A percentile compares a stretch with the other conserved stretches of the same genome.
Evolutionary conservation across 2,888 invertebrate species (phyloP).

Genomic region (Phalangium opilio): DNA sequence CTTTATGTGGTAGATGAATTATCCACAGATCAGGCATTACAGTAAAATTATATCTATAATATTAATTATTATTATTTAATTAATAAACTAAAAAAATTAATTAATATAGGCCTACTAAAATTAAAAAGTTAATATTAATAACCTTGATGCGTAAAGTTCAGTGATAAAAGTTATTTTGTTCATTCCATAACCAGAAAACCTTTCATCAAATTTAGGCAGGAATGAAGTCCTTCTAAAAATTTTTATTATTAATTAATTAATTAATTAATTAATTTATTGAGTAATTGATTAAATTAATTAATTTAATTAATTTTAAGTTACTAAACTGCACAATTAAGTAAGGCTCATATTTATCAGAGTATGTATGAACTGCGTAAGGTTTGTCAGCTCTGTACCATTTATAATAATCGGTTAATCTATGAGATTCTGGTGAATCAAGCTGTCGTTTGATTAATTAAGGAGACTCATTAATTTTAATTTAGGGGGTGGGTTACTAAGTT

Average conservation of each 20-base stretch:
- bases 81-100: background rate
- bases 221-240: conserved; percentile 14
- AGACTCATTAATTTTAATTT: background rate
- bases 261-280: too few species aligned
- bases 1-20: conserved; percentile 20
- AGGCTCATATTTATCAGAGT: conserved; percentile 22
- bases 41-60: conserved; percentile 18
- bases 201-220: conserved; percentile 19
- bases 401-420: conserved; percentile 22
- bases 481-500: too few species aligned
- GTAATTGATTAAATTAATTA: too few species aligned
- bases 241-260: too few species aligned
- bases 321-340: conserved; percentile 21
- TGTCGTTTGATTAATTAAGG: background rate
- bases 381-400: conserved; percentile 21
- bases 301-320: background rate
- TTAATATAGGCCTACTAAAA: conserved; percentile 7
- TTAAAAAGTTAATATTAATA: too few species aligned
- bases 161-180: conserved; percentile 22
- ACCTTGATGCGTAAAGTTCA: conserved; percentile 19
- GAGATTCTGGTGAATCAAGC: conserved; percentile 20
- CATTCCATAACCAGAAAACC: conserved; percentile 22
- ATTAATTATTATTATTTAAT: background rate
- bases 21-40: conserved; percentile 21
- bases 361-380: conserved; percentile 15